These are phyloP conservation scores for Pachydiplax longipennis DNA, from an alignment of 2,888 invertebrate genomes.

Conservation along the genomic window DNA sequence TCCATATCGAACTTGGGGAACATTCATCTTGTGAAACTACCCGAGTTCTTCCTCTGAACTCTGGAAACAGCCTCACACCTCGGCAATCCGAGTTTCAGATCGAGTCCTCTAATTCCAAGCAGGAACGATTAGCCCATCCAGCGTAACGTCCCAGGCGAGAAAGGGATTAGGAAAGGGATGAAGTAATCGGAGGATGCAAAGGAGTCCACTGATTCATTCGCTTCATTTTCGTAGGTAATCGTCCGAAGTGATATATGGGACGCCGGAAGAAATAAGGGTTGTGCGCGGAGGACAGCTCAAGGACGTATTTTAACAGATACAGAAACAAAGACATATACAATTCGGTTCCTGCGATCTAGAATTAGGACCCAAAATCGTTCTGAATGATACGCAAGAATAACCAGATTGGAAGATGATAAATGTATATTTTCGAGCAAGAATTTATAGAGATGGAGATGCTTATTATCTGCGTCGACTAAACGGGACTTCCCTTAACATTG, in stretches of 20 bases:
- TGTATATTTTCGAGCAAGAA: no score
- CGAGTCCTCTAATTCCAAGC: background rate
- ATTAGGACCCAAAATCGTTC: no score
- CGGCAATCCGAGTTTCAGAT: background rate
- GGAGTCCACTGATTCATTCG: background rate
- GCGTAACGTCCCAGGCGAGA: background rate
- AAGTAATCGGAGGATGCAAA: background rate
- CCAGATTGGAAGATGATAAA: no score
- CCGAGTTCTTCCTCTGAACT: background rate
- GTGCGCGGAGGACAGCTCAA: background rate
- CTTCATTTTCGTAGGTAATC: background rate
- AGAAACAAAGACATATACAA: no score
- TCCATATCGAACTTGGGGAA: constrained; percentile 12
- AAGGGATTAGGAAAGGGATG: background rate
- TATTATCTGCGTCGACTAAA: no score
- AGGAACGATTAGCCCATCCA: constrained; percentile 2
- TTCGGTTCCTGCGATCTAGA: no score
- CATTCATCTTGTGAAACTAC: constrained; percentile 19
- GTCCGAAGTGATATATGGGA: background rate
- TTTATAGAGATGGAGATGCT: no score
- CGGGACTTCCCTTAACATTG: no score
- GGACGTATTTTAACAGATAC: background rate
- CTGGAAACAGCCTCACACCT: background rate
- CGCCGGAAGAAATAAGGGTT: background rate
- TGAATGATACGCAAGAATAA: no score